Evolutionary conservation across 2,888 invertebrate genomes (phyloP).

Genomic region (Isotomurus palustris): DNA sequence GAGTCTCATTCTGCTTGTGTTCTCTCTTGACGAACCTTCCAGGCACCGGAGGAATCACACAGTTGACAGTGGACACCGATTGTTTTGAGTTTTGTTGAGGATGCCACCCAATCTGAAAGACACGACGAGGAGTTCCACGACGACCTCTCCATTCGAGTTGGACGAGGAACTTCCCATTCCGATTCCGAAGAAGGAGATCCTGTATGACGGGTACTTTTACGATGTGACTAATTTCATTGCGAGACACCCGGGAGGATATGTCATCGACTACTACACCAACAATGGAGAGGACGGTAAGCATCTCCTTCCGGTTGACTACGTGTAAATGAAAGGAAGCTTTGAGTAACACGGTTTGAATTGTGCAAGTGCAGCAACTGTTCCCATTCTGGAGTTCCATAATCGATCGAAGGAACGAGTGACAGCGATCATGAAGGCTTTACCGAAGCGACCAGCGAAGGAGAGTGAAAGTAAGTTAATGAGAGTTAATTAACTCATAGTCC

Average conservation of each 20-base stretch:
- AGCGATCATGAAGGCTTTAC: constrained; percentile 19
- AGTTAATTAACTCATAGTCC: background rate
- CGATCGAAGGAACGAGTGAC: constrained; percentile 19
- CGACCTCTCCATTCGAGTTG: background rate
- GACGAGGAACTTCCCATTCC: constrained; percentile 11
- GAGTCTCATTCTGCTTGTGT: no score
- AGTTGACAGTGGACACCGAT: background rate
- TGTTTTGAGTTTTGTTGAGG: background rate
- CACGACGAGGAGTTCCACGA: constrained; percentile 6
- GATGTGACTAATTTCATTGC: constrained; percentile 28
- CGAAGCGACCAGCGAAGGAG: constrained; percentile 18
- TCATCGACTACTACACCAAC: constrained; percentile 26
- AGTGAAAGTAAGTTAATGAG: constrained; percentile 18
- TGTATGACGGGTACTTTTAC: constrained; percentile 29
- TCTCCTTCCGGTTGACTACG: no score
- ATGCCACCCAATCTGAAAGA: constrained; percentile 24
- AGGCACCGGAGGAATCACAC: no score
- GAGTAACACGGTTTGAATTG: no score
- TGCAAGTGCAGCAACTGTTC: no score
- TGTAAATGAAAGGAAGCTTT: no score
- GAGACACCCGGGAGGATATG: constrained; percentile 21
- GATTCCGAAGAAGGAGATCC: constrained; percentile 23
- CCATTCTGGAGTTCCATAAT: constrained; percentile 26
- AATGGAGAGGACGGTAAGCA: constrained; percentile 26
- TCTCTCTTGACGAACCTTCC: no score